Evolutionary conservation across 2,797 vertebrate species (phyloP), one percentile per base, ranked within the genome.

Genomic region (Sciurus vulgaris): DNA sequence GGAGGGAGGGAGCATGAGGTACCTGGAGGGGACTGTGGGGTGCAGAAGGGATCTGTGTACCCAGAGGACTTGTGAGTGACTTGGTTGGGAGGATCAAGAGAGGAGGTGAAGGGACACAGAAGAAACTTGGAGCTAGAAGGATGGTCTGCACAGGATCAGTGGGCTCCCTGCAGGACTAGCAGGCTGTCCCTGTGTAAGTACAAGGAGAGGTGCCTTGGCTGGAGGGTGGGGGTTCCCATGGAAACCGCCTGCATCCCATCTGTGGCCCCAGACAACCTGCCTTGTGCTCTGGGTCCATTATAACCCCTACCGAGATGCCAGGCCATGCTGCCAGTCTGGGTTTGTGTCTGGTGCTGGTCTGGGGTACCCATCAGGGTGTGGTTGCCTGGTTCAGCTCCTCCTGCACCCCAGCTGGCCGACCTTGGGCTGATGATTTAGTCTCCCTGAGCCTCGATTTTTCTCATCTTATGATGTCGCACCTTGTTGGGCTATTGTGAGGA

Each of bases 171-270:
- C 14, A 65, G 77, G 69, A 54, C 78, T 22, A 65, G 54, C 81
- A 77, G 84, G 63, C 70, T 89, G 51, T 76, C 79, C n/a, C 76
- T 14, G 47, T 96, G 3, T 89, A 89, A 70, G 92, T 91, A 88
- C 51, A 79, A 96, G 93, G 94, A 98, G 98, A 98, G 98, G 97
- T 98, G 98, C 95, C 86, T 98, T 2, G 20, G 98, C 98, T 92
- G 85, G 96, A 95, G 97, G 98, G 98, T 97, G 98, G 98, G 97
- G 97, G 98, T 98, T 99, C 98, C 97, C 98, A 98, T 98, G 98
- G 98, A 98, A 98, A 98, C 98, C 96, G 97, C 99, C 98, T 98
- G 98, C 98, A 98, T 98, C 98, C 98, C 98, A 98, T 99, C 98
- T 98, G 98, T 98, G 98, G 97, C 98, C 98, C 98, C 98, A 98